phyloP scores from a whole-genome alignment of 1,140 invertebrate genomes.

The Batillaria attramentaria region DNA sequence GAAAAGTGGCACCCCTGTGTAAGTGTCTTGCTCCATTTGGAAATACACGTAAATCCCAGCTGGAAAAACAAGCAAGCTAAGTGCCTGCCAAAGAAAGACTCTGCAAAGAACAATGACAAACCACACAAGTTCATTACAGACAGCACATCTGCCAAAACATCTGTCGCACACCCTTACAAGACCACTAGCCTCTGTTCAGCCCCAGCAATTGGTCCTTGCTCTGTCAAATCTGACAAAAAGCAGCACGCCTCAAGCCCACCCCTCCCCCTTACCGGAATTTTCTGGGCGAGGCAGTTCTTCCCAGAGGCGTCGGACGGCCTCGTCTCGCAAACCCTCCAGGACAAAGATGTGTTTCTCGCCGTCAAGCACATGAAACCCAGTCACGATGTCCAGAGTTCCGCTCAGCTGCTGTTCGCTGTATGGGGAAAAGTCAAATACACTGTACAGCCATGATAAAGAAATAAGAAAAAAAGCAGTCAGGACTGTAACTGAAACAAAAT shows the following conservation, averaged over 20 bases:
- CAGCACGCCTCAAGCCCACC: conserved; percentile 59
- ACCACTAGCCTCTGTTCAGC: too few species aligned
- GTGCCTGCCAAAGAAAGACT: too few species aligned
- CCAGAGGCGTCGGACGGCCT: conserved; percentile 60
- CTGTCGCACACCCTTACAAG: too few species aligned
- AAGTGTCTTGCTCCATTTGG: too few species aligned
- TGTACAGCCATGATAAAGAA: not conserved
- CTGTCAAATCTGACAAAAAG: conserved; percentile 69
- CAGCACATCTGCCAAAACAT: too few species aligned
- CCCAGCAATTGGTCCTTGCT: too few species aligned
- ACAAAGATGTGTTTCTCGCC: conserved; percentile 68
- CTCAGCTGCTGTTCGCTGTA: conserved; percentile 65
- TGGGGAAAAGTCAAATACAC: too few species aligned
- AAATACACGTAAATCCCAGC: too few species aligned
- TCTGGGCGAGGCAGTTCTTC: conserved; percentile 56
- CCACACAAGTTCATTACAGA: too few species aligned
- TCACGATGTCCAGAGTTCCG: conserved; percentile 66
- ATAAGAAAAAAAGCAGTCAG: not conserved
- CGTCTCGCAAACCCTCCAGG: conserved; percentile 67
- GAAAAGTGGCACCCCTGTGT: too few species aligned
- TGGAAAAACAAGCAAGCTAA: too few species aligned
- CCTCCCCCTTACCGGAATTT: conserved; percentile 53
- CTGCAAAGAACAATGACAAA: too few species aligned
- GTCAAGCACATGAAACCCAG: conserved; percentile 71
- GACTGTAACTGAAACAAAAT: not conserved